Conservation (phyloP, 2,797 vertebrate species). For the Mareca penelope region DNA sequence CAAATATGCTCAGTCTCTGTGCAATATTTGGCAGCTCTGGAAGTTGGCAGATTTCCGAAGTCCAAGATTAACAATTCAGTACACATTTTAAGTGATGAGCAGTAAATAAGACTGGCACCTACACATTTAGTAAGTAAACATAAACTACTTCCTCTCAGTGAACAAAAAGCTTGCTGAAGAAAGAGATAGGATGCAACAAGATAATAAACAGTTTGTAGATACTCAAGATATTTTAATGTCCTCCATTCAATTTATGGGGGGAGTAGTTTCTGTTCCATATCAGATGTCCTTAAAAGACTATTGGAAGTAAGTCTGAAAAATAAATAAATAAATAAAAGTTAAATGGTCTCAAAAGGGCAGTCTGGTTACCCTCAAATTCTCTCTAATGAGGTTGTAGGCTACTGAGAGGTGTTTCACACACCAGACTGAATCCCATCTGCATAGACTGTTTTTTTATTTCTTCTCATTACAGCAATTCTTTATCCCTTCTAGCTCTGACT, state of each 20-base stretch:
- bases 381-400: background rate
- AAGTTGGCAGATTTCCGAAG: background rate
- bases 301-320: background rate
- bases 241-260: background rate
- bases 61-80: background rate
- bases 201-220: background rate
- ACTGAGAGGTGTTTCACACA: background rate
- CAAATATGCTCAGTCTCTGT: background rate
- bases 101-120: background rate
- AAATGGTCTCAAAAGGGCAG: background rate
- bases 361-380: background rate
- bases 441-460: background rate
- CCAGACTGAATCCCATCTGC: background rate
- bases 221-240: background rate
- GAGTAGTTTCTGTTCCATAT: background rate
- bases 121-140: background rate
- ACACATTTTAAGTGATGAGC: background rate
- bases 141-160: background rate
- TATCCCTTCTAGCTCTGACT: background rate
- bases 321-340: background rate
- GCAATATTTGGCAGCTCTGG: background rate
- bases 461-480: background rate
- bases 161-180: background rate
- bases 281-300: background rate
- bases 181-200: background rate